Evolutionary conservation across 2,888 invertebrate genomes (phyloP).

Genomic region (Caenorhabditis becei): DNA sequence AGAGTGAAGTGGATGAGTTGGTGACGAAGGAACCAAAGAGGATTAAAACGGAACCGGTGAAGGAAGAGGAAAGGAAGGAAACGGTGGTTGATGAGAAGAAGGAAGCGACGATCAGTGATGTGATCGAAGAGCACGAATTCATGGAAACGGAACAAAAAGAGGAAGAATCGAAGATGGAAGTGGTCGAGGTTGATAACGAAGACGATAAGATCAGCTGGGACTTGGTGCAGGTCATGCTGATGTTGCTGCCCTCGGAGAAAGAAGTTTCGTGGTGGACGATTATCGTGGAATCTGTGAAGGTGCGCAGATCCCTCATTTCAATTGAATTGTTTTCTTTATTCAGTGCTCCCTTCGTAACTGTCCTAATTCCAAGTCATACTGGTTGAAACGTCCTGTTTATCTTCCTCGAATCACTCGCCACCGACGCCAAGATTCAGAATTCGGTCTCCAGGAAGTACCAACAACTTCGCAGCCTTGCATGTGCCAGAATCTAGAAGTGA

Average conservation of each 20-base stretch:
- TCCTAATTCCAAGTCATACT: background rate
- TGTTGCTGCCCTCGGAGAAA: slow-evolving; percentile 34
- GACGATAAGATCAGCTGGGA: slow-evolving; percentile 30
- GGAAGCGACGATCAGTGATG: background rate
- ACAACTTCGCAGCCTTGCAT: slow-evolving; percentile 19
- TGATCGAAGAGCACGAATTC: background rate
- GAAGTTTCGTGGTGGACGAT: slow-evolving; percentile 48
- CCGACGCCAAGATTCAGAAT: slow-evolving; percentile 29
- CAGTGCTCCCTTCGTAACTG: slow-evolving; percentile 54
- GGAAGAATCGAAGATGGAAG: background rate
- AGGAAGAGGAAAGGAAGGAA: background rate
- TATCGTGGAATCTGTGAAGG: slow-evolving; percentile 47
- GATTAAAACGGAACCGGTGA: background rate
- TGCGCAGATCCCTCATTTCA: background rate
- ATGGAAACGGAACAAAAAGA: background rate
- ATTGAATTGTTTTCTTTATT: background rate
- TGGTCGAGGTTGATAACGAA: background rate
- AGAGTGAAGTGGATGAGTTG: background rate
- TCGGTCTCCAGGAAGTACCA: background rate
- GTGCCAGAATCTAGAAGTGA: slow-evolving; percentile 28
- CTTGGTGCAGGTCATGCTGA: slow-evolving; percentile 27
- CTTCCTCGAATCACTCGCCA: slow-evolving; percentile 39
- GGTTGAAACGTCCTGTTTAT: background rate
- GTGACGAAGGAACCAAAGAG: background rate
- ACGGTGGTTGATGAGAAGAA: background rate